Percentiles rank a stretch among this genome's conserved stretches.
These are phyloP conservation scores for Palythoa heliodiscus DNA, from an alignment of 92 coral and sea anemone genomes.

Conservation along the genomic window DNA sequence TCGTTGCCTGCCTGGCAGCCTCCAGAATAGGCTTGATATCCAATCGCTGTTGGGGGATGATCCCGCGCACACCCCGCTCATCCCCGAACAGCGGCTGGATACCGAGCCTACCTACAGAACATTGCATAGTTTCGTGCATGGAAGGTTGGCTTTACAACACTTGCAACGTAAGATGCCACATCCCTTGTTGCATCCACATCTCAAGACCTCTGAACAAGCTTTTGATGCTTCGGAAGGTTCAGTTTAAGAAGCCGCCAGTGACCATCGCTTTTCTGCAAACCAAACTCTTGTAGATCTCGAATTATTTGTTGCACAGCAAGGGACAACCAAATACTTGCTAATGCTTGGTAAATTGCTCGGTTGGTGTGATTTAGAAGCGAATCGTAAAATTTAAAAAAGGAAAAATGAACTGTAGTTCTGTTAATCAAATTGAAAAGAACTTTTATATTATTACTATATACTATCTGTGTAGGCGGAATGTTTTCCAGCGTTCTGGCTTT, in stretches of 20 bases:
- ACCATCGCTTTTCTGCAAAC: not conserved
- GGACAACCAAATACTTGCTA: conserved; percentile 25
- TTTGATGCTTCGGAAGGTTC: too few species aligned
- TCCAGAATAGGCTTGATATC: too few species aligned
- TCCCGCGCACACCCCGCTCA: too few species aligned
- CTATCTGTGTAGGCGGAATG: conserved; percentile 38
- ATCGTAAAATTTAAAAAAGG: not conserved
- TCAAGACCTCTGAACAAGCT: too few species aligned
- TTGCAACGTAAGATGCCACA: conserved; percentile 8
- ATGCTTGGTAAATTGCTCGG: conserved; percentile 24
- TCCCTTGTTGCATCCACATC: not conserved
- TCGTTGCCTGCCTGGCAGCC: too few species aligned
- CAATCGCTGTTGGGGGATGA: too few species aligned
- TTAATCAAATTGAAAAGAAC: not conserved
- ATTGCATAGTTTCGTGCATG: not conserved
- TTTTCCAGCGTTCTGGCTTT: conserved; percentile 29
- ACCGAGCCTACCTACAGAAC: too few species aligned
- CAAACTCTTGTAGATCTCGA: not conserved
- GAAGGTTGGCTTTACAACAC: not conserved
- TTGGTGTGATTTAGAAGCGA: conserved; percentile 21
- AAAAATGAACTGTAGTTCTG: not conserved
- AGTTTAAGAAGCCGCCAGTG: not conserved
- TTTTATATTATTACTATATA: not conserved
- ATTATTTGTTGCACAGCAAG: not conserved
- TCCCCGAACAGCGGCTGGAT: too few species aligned